Evolutionary conservation across 1,140 invertebrate species (phyloP), one percentile per base, ranked within the genome.

Genomic region (Chironomus tepperi): DNA sequence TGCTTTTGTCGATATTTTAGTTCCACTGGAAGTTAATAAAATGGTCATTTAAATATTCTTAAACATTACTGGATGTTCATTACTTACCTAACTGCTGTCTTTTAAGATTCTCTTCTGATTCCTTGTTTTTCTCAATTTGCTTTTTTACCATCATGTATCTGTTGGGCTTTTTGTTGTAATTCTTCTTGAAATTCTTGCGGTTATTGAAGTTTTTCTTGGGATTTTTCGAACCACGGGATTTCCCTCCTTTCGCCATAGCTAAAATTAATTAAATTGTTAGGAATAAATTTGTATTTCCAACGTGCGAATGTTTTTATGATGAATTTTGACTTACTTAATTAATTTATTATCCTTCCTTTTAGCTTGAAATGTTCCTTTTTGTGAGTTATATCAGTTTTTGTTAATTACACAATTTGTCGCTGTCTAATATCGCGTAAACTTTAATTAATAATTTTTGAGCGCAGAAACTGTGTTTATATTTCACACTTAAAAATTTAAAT

Each of bases 71-170:
- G 10, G 9, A n/a, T 10, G n/a, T 18, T n/a, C 18, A 67, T 18
- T 19, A 18, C 65, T 19, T 70, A 70, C 65, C 65, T 8, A 70
- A 9, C 18, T 70, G 65, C 18, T 70, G 65, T 18, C 65, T 15
- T 19, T 70, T 70, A 3, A 70, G 18, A 21, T 70, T 19, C 9
- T 70, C 65, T 70, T 70, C 65, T 70, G 65, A 70, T 70, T 70
- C 65, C 16, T 70, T 70, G 12, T 70, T 70, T 21, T 19, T 70
- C 19, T 70, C 65, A 70, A 70, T 70, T 19, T 70, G 16, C 18
- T 18, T 18, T 12, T 70, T 70, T 70, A 70, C 65, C 19, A 19
- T 70, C 65, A 70, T 70, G 12, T 70, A 70, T 70, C 65, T n/a
- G 18, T 70, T 21, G 2, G 65, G 65, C 18, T 70, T 70, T 21